Evolutionary conservation across 2,888 invertebrate genomes (phyloP).

Genomic region (Protodeltote pygarga): DNA sequence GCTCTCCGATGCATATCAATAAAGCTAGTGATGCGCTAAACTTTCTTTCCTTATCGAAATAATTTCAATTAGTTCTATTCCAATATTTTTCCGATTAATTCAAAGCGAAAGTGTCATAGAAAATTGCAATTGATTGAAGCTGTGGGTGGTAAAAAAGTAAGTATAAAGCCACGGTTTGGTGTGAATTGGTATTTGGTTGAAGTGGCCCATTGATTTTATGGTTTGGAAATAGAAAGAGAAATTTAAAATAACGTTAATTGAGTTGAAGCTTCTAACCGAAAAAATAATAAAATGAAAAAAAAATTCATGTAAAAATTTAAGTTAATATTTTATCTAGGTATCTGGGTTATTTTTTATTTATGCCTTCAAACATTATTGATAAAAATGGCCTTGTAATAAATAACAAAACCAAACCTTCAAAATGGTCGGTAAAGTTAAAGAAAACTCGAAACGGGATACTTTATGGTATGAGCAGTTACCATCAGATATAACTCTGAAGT

Average conservation of each 20-base stretch:
- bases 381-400: no score
- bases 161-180: conserved; percentile 27
- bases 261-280: background rate
- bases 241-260: background rate
- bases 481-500: background rate
- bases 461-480: background rate
- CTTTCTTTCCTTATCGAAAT: conserved; percentile 41
- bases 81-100: conserved; percentile 28
- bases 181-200: conserved; percentile 25
- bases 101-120: conserved; percentile 37
- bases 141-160: conserved; percentile 31
- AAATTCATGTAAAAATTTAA: no score
- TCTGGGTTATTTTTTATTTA: no score
- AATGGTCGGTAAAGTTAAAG: conserved; percentile 11
- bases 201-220: conserved; percentile 14
- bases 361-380: no score
- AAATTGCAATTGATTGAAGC: conserved; percentile 28
- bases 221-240: conserved; percentile 25
- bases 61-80: conserved; percentile 23
- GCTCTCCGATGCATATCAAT: conserved; percentile 34
- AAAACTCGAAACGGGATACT: background rate
- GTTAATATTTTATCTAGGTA: no score
- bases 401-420: no score
- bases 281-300: background rate
- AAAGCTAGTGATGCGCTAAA: conserved; percentile 39